These are phyloP conservation scores for Holacanthus passer DNA, from an alignment of 2,113 vertebrate species.

Conservation along the genomic window DNA sequence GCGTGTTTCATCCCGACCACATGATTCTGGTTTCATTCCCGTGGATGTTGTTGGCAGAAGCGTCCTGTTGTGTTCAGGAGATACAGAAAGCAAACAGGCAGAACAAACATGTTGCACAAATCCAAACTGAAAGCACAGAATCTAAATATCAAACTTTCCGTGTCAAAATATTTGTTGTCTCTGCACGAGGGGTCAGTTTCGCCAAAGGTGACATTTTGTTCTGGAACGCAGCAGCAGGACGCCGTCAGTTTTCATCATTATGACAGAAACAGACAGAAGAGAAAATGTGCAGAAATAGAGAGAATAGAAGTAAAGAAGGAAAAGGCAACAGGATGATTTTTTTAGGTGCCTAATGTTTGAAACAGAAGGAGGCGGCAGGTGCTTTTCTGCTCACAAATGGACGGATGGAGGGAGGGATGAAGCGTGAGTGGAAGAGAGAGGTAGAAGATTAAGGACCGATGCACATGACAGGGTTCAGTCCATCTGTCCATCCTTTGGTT, in stretches of 20 bases:
- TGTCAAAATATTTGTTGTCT: not conserved
- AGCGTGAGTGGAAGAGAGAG: conserved; percentile 17
- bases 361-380: conserved; percentile 45
- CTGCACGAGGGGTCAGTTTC: not conserved
- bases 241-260: no score
- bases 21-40: not conserved
- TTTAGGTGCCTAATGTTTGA: conserved; percentile 7
- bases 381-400: conserved; percentile 9
- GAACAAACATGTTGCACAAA: conserved; percentile 16
- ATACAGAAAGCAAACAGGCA: conserved; percentile 26
- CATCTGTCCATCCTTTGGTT: conserved; percentile 59
- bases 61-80: conserved; percentile 2
- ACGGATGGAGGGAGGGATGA: conserved; percentile 14
- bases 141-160: not conserved
- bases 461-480: conserved; percentile 39
- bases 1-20: not conserved
- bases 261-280: not conserved
- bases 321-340: not conserved
- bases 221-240: not conserved
- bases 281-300: not conserved
- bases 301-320: not conserved
- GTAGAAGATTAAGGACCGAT: conserved; percentile 23
- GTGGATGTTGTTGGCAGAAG: conserved; percentile 1
- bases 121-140: not conserved
- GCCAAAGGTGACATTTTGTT: not conserved